Base-by-base conservation (phyloP, 2,888 invertebrate genomes). In the Drosophila anomalata region DNA sequence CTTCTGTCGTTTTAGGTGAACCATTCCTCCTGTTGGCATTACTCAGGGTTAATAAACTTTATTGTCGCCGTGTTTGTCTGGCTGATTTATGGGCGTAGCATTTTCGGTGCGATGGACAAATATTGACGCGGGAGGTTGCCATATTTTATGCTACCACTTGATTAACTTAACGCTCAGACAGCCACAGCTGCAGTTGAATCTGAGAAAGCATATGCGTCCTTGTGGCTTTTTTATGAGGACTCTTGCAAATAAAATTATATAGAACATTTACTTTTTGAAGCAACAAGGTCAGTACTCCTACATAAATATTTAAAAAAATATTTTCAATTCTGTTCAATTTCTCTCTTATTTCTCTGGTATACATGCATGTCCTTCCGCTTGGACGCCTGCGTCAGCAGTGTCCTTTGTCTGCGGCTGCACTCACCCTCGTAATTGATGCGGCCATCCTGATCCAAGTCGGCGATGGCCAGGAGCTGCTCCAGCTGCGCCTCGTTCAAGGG, bases 341-440 rank as follows among this genome's bases (percentile, higher is more conserved):
- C 47, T 14, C 55, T 62, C 24, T n/a, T 24, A 48, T 54, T 55
- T n/a, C 44, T 36, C 39, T 29, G 29, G 29, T 17, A 56, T 69
- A 41, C 71, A 73, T 52, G 58, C 54, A 63, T 52, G 73, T 53
- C 56, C 82, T 78, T 80, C 58, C 59, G n/a, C 44, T 20, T 56
- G 44, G 20, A 31, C 46, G 48, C 36, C 63, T 65, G 65, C 67
- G 76, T 71, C 66, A 67, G 60, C 59, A 46, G 5, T 76, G 74
- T 70, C 82, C 75, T 86, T 58, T 70, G 52, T 26, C 42, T 56
- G 31, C 50, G 50, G 33, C 39, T 62, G 61, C 62, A 62, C 47
- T 33, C 84, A 96, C 96, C 96, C 94, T 96, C 96, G 89, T 96
- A 96, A 91, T 96, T 96, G 89, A 96, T 96, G 91, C 94, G 94